Conservation (phyloP, 2,888 invertebrate genomes). For the Drosophila engyochracea region DNA sequence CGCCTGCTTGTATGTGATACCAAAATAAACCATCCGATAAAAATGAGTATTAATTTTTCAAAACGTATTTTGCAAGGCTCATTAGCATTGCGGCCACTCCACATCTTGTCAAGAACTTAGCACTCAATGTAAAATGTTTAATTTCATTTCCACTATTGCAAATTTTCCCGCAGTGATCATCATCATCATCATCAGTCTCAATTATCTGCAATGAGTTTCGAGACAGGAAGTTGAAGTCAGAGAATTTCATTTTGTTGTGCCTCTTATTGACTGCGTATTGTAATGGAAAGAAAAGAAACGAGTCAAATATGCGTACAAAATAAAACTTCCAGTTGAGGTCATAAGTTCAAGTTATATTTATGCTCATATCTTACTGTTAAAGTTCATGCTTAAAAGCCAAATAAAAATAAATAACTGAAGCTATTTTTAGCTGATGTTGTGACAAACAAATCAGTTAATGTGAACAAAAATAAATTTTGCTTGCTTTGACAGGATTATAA, state of each 20-base stretch:
- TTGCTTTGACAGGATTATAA: not conserved
- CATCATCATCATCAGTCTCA: slow-evolving; percentile 29
- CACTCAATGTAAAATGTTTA: slow-evolving; percentile 12
- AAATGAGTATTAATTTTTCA: slow-evolving; percentile 26
- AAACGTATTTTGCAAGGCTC: slow-evolving; percentile 28
- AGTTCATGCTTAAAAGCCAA: not conserved
- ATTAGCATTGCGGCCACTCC: slow-evolving; percentile 1
- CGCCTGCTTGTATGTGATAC: slow-evolving; percentile 10
- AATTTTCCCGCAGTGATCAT: slow-evolving; percentile 15
- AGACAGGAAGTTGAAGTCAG: slow-evolving; percentile 68
- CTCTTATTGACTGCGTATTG: slow-evolving; percentile 20
- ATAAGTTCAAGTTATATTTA: slow-evolving; percentile 21
- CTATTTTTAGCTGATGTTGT: not conserved
- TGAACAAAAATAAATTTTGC: not conserved
- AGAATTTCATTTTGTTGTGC: slow-evolving; percentile 21
- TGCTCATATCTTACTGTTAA: not conserved
- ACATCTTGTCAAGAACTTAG: slow-evolving; percentile 3
- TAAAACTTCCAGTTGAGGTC: slow-evolving; percentile 14
- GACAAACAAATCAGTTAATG: not conserved
- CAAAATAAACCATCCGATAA: slow-evolving; percentile 55
- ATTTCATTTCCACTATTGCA: slow-evolving; percentile 41
- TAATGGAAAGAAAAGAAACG: slow-evolving; percentile 2
- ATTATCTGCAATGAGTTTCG: slow-evolving; percentile 55
- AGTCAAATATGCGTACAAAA: slow-evolving; percentile 13
- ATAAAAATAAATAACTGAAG: not conserved